These are phyloP conservation scores for Harpalus rubripes DNA, from an alignment of 2,888 invertebrate species.

Conservation along the genomic window DNA sequence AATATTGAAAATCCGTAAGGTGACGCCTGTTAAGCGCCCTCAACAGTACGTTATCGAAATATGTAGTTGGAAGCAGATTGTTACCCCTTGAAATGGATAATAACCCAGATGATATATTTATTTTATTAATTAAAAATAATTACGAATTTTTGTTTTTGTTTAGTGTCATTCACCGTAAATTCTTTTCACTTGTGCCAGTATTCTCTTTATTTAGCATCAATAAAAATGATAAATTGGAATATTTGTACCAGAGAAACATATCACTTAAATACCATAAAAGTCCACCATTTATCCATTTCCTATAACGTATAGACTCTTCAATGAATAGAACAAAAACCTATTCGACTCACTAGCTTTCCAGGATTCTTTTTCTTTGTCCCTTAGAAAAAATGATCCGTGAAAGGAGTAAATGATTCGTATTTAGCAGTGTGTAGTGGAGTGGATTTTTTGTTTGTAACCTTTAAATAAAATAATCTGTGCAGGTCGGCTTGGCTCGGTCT, in stretches of 20 bases:
- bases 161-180: not conserved
- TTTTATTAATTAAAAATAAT: not conserved
- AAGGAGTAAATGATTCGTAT: not conserved
- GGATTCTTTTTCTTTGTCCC: not conserved
- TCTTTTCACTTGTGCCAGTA: not conserved
- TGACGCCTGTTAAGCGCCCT: no score
- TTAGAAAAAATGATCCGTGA: not conserved
- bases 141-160: not conserved
- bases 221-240: constrained; percentile 6
- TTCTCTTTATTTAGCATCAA: not conserved
- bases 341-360: no score
- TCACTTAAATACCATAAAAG: constrained; percentile 32
- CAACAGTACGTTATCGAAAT: no score
- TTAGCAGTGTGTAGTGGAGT: not conserved
- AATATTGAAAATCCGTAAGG: no score
- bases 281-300: constrained; percentile 21
- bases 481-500: constrained; percentile 17
- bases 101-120: not conserved
- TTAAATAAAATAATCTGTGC: constrained; percentile 50
- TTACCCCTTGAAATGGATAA: no score
- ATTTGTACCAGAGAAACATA: constrained; percentile 12
- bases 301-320: constrained; percentile 1
- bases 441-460: constrained; percentile 22
- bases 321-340: not conserved
- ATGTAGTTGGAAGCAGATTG: no score